Evolutionary conservation across 2,113 vertebrate genomes (phyloP), one percentile per base, ranked within the genome.

Genomic region (Chaenocephalus aceratus): DNA sequence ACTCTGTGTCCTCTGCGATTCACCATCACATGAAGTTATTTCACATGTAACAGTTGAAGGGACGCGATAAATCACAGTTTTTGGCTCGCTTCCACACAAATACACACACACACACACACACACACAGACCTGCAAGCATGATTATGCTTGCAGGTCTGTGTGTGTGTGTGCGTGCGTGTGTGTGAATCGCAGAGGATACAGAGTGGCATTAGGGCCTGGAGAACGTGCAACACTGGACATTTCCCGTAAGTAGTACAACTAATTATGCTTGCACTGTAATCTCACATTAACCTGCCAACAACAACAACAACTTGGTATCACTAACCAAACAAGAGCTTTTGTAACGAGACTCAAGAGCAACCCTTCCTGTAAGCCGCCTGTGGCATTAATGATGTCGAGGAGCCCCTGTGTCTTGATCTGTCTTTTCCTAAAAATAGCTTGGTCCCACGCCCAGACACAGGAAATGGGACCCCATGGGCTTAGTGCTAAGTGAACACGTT

Each of bases 361-460:
- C 53, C 52, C 63, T 78, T 88, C 72, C 76, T 56, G 64, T 84
- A 83, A 84, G 66, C 64, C 4, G 11, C 60, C 58, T 68, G 72
- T 84, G 77, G 82, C 74, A 77, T 87, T 86, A 57, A 77, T 79
- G 65, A 76, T 68, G n/a, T 86, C 65, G 67, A 57, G 72, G 54
- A 52, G 54, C 53, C 36, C 5, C 5, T 41, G 60, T 54, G 73
- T 75, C 75, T 80, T 82, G 67, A 90, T 89, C 76, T 79, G 67
- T 79, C 87, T 81, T 71, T n/a, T 41, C 70, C 91, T 90, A 89
- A 91, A 91, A 91, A 87, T 91, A 91, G 80, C 66, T 36, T 78
- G 75, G 82, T 89, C 80, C 83, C 89, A 90, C 68, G 82, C 89
- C 89, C 87, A 78, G 72, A 77, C 58, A 72, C 77, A 87, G 86